Percentiles rank a stretch among this genome's conserved stretches.
Conservation (phyloP, 1,140 invertebrate genomes). For the Bombus superbus region DNA sequence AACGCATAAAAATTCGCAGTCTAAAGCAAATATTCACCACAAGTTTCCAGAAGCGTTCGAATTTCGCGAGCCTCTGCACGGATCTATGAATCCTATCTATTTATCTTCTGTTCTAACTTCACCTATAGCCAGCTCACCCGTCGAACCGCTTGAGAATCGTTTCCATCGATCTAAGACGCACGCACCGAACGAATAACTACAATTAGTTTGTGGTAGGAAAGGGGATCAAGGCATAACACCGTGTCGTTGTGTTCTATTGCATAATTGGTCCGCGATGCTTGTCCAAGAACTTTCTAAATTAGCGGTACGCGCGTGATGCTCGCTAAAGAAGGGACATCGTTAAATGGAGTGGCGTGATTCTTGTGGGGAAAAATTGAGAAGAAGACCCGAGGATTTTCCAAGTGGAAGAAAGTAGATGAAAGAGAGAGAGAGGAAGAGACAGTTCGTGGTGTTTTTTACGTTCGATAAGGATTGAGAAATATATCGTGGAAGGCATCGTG, state of each 20-base stretch:
- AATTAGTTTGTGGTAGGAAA: neutral
- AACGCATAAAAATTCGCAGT: too few species aligned
- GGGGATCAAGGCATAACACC: neutral
- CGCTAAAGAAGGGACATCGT: neutral
- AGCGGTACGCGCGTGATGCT: neutral
- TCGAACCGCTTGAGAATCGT: neutral
- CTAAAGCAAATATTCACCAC: neutral
- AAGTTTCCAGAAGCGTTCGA: neutral
- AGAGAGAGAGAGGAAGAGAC: neutral
- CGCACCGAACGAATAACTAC: slow-evolving; percentile 9
- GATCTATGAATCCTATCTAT: too few species aligned
- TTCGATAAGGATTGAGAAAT: neutral
- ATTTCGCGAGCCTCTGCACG: too few species aligned
- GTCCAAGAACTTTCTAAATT: neutral
- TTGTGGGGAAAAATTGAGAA: neutral
- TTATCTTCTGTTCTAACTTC: too few species aligned
- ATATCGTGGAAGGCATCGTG: neutral
- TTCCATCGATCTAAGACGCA: neutral
- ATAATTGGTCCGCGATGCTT: slow-evolving; percentile 16
- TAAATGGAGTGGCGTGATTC: neutral
- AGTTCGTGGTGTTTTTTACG: too few species aligned
- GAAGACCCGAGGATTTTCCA: neutral
- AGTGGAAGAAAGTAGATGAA: neutral
- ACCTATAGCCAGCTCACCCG: too few species aligned
- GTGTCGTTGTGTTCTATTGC: neutral